Percentiles rank a stretch among this genome's conserved stretches.
Conservation (phyloP, 2,113 vertebrate genomes). For the Monopterus albus region DNA sequence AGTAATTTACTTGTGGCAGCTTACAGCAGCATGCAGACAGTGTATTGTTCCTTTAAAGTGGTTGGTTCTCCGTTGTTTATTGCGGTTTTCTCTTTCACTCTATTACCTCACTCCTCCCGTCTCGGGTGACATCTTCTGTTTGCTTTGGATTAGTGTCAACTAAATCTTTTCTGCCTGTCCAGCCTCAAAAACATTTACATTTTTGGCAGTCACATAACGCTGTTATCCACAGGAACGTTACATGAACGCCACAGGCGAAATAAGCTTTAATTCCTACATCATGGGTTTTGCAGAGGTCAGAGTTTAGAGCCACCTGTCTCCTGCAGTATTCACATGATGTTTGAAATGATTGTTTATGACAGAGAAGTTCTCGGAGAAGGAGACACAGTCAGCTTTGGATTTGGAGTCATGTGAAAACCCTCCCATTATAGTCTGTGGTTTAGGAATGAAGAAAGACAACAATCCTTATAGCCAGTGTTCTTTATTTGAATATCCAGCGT, state of each 20-base stretch:
- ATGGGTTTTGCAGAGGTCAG: too few relatives aligned
- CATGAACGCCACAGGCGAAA: too few relatives aligned
- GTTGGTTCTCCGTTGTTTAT: too few relatives aligned
- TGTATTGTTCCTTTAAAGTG: not conserved
- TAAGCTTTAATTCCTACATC: too few relatives aligned
- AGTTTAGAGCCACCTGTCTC: too few relatives aligned
- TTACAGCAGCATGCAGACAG: not conserved
- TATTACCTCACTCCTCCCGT: too few relatives aligned
- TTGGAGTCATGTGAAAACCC: conserved; percentile 3
- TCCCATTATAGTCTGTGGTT: not conserved
- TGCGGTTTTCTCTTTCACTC: not conserved
- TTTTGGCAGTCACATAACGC: too few relatives aligned
- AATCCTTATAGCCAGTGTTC: conserved; percentile 1
- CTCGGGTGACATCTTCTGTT: too few relatives aligned
- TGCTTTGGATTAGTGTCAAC: too few relatives aligned
- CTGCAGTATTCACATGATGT: too few relatives aligned
- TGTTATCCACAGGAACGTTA: too few relatives aligned
- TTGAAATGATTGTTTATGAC: not conserved
- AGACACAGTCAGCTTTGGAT: not conserved
- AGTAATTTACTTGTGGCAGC: conserved; percentile 9
- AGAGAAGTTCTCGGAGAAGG: not conserved
- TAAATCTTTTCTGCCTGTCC: not conserved
- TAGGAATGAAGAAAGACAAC: conserved; percentile 51
- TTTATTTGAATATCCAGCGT: conserved; percentile 8
- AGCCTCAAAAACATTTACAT: too few relatives aligned